phyloP scores from a whole-genome alignment of 2,888 invertebrate species.

The Didymodactylos carnosus region DNA sequence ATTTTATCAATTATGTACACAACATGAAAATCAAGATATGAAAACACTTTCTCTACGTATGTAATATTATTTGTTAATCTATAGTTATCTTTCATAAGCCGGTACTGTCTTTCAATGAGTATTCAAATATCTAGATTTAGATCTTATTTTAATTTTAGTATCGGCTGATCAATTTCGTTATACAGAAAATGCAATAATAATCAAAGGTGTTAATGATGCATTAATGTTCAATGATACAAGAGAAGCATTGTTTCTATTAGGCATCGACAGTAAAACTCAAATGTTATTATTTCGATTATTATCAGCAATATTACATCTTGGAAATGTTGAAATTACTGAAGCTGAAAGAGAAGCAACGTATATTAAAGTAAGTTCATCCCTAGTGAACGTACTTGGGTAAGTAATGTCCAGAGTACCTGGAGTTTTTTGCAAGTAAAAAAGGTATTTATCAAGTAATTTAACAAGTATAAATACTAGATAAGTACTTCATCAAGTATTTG shows the following conservation, averaged over 20 bases:
- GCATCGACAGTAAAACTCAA: slow-evolving; percentile 55
- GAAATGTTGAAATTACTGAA: slow-evolving; percentile 52
- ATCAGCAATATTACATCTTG: slow-evolving; percentile 71
- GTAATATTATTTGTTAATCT: neutral
- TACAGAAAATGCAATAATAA: slow-evolving; percentile 54
- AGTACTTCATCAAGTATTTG: too few relatives aligned
- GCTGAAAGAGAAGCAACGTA: slow-evolving; percentile 30
- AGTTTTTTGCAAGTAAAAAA: too few relatives aligned
- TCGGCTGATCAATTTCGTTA: slow-evolving; percentile 52
- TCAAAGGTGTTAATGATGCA: slow-evolving; percentile 66
- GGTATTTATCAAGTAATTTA: too few relatives aligned
- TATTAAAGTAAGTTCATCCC: slow-evolving; percentile 39
- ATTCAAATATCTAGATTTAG: too few relatives aligned
- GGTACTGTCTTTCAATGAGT: too few relatives aligned
- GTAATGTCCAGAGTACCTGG: too few relatives aligned
- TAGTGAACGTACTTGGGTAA: too few relatives aligned
- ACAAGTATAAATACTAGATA: too few relatives aligned
- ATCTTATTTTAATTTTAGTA: slow-evolving; percentile 36
- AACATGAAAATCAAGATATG: slow-evolving; percentile 44
- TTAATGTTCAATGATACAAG: slow-evolving; percentile 59
- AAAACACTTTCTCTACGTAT: slow-evolving; percentile 53
- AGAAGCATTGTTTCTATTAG: slow-evolving; percentile 53
- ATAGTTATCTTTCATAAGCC: too few relatives aligned
- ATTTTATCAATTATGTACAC: slow-evolving; percentile 86
- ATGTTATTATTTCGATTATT: slow-evolving; percentile 62